Conservation (phyloP, 2,888 invertebrate genomes). For the Acanthacorydalis orientalis region DNA sequence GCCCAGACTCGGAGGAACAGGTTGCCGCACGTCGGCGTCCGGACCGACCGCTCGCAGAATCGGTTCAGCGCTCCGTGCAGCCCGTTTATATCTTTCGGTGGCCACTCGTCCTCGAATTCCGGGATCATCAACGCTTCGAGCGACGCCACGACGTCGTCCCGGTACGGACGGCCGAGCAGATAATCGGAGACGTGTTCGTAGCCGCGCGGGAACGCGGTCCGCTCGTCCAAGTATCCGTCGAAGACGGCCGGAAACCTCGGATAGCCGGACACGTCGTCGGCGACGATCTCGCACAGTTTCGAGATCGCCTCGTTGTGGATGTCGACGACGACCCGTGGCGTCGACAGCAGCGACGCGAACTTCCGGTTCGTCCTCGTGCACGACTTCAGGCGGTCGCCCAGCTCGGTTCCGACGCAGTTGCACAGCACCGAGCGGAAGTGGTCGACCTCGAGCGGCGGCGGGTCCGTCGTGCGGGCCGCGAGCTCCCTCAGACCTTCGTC, state of each 20-base stretch:
- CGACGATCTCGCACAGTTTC: slow-evolving; percentile 38
- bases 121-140: slow-evolving; percentile 39
- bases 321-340: slow-evolving; percentile 38
- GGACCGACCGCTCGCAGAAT: slow-evolving; percentile 22
- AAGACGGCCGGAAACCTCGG: slow-evolving; percentile 50
- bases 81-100: slow-evolving; percentile 24
- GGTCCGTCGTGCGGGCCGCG: slow-evolving; percentile 30
- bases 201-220: slow-evolving; percentile 38
- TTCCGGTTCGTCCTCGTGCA: slow-evolving; percentile 25
- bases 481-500: slow-evolving; percentile 31
- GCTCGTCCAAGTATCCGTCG: slow-evolving; percentile 30
- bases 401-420: slow-evolving; percentile 39
- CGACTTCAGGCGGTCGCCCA: slow-evolving; percentile 37
- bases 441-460: slow-evolving; percentile 39
- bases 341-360: slow-evolving; percentile 29
- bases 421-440: slow-evolving; percentile 35
- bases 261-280: slow-evolving; percentile 38
- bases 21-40: too few relatives aligned
- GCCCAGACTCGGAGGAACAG: too few relatives aligned
- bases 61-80: slow-evolving; percentile 30
- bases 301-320: slow-evolving; percentile 52
- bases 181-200: slow-evolving; percentile 48
- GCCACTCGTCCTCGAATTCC: slow-evolving; percentile 28
- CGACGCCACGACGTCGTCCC: slow-evolving; percentile 30
- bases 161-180: slow-evolving; percentile 36